Evolutionary conservation across 1,140 invertebrate genomes (phyloP), one percentile per base, ranked within the genome.

Genomic region (Drosophila suzukii): DNA sequence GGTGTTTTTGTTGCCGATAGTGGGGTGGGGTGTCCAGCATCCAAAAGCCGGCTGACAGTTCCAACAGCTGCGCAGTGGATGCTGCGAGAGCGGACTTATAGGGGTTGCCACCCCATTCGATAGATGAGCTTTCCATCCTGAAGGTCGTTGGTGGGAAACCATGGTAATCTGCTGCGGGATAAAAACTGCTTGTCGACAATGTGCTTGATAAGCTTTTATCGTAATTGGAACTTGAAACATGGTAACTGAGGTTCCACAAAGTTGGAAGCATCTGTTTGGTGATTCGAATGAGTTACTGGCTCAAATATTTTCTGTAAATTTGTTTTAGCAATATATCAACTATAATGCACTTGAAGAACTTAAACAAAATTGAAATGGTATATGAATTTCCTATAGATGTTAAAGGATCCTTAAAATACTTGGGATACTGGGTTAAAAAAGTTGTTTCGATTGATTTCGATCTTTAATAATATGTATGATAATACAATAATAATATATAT

Each of bases 41-140:
- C 67, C 62, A 88, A 86, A 88, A 65, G 83, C 83, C 83, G 83
- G 83, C 59, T 86, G 79, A 86, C 83, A 83, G 75, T 55, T 77
- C 17, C 1, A 70, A 77, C 76, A 83, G 53, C 75, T 86, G 82
- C 82, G 82, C 82, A 88, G 27, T 76, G 62, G 58, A 59, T 73
- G 83, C 75, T 77, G 75, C 36, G 56, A 50, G 74, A 27, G 43
- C 17, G 15, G 13, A n/a, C 3, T 1, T n/a, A 34, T 4, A 30
- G 58, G 56, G 32, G 53, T 46, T 56, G 53, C 34, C 39, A 30
- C 41, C 30, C 39, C 15, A 2, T 24, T 27, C 3, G 6, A 10
- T 20, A 12, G 46, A 20, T 11, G 39, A 76, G 74, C 73, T 76
- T 76, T 76, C 7, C 4, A 3, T 10, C 17, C 15, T 6, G 2